phyloP scores from a whole-genome alignment of 2,888 invertebrate genomes.

The Odontothrips loti region DNA sequence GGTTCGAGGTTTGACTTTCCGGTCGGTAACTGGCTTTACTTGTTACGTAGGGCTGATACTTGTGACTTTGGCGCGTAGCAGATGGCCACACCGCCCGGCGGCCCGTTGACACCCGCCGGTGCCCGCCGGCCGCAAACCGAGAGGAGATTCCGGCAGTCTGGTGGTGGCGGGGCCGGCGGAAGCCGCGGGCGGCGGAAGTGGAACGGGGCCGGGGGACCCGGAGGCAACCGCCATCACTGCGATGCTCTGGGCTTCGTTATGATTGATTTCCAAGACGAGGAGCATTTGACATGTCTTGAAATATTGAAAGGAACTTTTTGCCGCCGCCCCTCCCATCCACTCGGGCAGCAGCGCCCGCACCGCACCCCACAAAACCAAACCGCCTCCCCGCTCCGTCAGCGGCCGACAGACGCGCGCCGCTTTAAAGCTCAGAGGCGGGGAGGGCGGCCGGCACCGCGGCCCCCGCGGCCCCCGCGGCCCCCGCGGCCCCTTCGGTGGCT shows the following conservation, averaged over 20 bases:
- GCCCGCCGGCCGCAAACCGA: too few relatives aligned
- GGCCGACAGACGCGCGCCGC: not conserved
- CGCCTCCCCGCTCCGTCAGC: not conserved
- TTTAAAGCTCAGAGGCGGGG: not conserved
- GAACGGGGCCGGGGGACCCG: too few relatives aligned
- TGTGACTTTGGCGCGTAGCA: not conserved
- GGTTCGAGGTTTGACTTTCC: not conserved
- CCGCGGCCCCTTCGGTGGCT: not conserved
- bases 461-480: too few relatives aligned
- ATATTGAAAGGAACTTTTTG: conserved; percentile 23
- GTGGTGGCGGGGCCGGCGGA: too few relatives aligned
- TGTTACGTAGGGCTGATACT: not conserved
- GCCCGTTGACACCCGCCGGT: too few relatives aligned
- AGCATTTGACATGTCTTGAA: conserved; percentile 22
- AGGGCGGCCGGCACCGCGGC: too few relatives aligned
- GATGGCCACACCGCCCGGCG: too few relatives aligned
- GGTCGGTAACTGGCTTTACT: not conserved
- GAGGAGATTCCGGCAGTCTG: too few relatives aligned
- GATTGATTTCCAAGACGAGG: conserved; percentile 21
- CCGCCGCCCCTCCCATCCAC: not conserved
- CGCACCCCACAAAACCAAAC: not conserved
- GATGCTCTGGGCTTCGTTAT: conserved; percentile 7
- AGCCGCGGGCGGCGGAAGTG: too few relatives aligned
- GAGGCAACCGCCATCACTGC: not conserved
- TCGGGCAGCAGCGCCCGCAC: not conserved